phyloP scores from a whole-genome alignment of 2,797 vertebrate genomes.

The Anas bernieri region DNA sequence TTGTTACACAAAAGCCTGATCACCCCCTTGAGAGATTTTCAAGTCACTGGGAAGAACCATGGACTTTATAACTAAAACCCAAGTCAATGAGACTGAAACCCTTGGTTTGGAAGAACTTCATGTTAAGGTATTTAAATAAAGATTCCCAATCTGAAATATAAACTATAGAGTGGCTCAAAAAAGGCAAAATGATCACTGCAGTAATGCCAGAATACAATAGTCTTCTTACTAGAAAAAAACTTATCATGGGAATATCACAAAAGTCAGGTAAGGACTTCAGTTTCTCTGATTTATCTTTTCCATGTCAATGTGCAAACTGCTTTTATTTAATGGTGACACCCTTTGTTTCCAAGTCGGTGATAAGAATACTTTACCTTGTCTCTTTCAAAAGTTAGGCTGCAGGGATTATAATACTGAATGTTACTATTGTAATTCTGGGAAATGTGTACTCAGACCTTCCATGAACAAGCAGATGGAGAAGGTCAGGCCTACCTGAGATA shows the following conservation, averaged over 20 bases:
- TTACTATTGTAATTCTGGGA: background rate
- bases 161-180: background rate
- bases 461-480: background rate
- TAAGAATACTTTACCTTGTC: background rate
- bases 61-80: background rate
- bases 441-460: background rate
- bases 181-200: background rate
- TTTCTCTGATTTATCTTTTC: background rate
- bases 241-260: background rate
- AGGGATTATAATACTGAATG: background rate
- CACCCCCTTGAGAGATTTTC: background rate
- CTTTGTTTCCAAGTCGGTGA: background rate
- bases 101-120: background rate
- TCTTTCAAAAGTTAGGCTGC: background rate
- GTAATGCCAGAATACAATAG: background rate
- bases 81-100: background rate
- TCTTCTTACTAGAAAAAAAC: background rate
- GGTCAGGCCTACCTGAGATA: background rate
- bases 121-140: background rate
- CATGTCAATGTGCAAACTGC: background rate
- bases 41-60: background rate
- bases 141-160: background rate
- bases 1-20: constrained; percentile 17
- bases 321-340: background rate
- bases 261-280: background rate